Percentiles rank a stretch among this genome's conserved stretches.
phyloP scores from a whole-genome alignment of 2,888 invertebrate species.

The Mythimna loreyi region DNA sequence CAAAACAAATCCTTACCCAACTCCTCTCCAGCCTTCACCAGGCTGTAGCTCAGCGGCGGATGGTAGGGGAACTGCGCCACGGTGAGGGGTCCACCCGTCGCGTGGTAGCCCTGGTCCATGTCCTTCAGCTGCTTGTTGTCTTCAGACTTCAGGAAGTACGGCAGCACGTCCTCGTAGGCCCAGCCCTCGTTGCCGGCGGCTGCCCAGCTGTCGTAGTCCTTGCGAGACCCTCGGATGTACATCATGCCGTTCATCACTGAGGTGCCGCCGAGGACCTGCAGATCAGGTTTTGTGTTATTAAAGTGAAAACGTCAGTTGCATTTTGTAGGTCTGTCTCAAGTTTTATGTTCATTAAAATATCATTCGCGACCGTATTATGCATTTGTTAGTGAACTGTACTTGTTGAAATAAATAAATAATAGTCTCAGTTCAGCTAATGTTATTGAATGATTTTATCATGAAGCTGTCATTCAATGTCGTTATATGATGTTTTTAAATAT shows the following conservation, averaged over 20 bases:
- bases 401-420: no score
- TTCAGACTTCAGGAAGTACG: conserved; percentile 97
- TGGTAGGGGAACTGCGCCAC: conserved; percentile 96
- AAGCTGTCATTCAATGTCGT: no score
- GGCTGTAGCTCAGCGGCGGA: conserved; percentile 95
- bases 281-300: not conserved
- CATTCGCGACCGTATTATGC: no score
- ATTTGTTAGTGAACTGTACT: no score
- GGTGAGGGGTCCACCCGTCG: conserved; percentile 94
- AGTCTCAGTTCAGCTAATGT: no score
- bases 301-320: no score
- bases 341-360: no score
- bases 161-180: conserved; percentile 97
- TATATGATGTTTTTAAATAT: no score
- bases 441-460: no score
- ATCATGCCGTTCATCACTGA: conserved; percentile 99
- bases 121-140: conserved; percentile 93
- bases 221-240: conserved; percentile 97
- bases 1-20: conserved; percentile 87
- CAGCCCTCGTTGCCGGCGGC: conserved; percentile 96
- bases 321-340: no score
- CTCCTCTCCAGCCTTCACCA: conserved; percentile 95
- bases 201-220: conserved; percentile 97
- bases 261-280: conserved; percentile 96
- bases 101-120: conserved; percentile 95